Conservation (phyloP, 2,113 vertebrate species). For the Mesitornis unicolor region DNA sequence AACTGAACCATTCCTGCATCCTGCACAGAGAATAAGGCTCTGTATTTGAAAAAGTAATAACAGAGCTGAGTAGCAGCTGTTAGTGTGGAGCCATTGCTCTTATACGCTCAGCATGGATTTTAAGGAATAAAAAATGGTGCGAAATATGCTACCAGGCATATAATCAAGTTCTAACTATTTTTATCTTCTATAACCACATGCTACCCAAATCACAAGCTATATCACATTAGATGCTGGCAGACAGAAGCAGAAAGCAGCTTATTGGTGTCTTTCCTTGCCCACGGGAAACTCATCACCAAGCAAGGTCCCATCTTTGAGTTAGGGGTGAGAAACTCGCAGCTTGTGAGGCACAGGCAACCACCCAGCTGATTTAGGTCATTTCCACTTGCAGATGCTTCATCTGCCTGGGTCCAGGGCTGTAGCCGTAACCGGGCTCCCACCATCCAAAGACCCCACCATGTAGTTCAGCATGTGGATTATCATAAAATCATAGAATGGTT, state of each 20-base stretch:
- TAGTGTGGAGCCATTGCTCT: neutral
- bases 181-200: neutral
- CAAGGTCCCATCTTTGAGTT: neutral
- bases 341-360: neutral
- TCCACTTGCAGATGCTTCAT: neutral
- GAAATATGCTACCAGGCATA: neutral
- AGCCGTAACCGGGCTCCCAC: neutral
- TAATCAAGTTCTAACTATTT: neutral
- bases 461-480: neutral
- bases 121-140: neutral
- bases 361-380: neutral
- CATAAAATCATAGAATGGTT: neutral
- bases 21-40: neutral
- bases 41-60: neutral
- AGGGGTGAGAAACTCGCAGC: neutral
- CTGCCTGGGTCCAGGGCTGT: neutral
- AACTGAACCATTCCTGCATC: neutral
- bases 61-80: neutral
- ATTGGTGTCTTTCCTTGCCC: neutral
- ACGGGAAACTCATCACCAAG: neutral
- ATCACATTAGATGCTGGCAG: neutral
- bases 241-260: neutral
- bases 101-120: neutral
- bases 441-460: neutral
- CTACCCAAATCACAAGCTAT: neutral